phyloP scores from a whole-genome alignment of 2,797 vertebrate species.

The Aeoliscus strigatus region DNA sequence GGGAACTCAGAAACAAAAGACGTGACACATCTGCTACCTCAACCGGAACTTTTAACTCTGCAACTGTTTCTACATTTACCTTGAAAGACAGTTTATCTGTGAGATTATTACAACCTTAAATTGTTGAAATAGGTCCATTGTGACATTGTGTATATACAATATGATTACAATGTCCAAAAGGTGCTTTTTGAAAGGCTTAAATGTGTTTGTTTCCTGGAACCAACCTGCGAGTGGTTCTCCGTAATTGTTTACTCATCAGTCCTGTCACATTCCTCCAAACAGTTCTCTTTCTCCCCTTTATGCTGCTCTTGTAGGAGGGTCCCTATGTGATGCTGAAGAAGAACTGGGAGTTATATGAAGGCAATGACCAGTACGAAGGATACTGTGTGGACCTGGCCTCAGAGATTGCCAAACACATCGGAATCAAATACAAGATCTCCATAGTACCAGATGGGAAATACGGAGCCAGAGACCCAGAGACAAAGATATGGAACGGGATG shows the following conservation, averaged over 20 bases:
- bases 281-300: conserved; percentile 52
- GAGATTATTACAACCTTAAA: too few species aligned
- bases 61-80: too few species aligned
- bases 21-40: conserved; percentile 26
- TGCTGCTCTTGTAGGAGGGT: conserved; percentile 86
- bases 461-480: conserved; percentile 95
- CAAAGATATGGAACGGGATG: conserved; percentile 99
- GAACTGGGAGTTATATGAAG: conserved; percentile 96
- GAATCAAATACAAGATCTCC: conserved; percentile 99
- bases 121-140: too few species aligned
- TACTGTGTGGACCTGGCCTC: conserved; percentile 98
- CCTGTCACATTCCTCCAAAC: conserved; percentile 57
- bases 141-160: too few species aligned
- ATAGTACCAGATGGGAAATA: conserved; percentile 98
- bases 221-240: too few species aligned
- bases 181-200: too few species aligned
- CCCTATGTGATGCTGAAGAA: conserved; percentile 99
- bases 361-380: conserved; percentile 96
- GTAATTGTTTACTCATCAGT: conserved; percentile 1
- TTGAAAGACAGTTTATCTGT: too few species aligned
- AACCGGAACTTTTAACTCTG: conserved; percentile 10
- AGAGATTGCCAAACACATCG: conserved; percentile 98
- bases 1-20: conserved; percentile 31
- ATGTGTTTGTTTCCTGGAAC: too few species aligned
- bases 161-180: too few species aligned